These are phyloP conservation scores for Rosalia funebris DNA, from an alignment of 2,888 invertebrate genomes.

Conservation along the genomic window DNA sequence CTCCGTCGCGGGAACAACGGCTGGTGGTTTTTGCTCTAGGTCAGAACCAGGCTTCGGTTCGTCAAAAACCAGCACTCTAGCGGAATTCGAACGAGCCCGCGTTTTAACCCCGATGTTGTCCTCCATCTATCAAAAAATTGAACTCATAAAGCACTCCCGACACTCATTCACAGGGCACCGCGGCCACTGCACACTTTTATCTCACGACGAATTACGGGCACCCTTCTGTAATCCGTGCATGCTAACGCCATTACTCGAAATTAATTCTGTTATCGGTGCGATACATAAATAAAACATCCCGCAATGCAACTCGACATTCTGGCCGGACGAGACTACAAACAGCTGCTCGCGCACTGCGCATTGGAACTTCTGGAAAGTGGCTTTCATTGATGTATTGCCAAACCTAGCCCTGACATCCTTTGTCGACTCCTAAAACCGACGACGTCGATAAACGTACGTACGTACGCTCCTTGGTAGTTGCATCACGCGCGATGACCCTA, in stretches of 20 bases:
- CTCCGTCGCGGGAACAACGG: conserved; percentile 40
- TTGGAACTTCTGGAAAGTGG: conserved; percentile 21
- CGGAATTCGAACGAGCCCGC: conserved; percentile 69
- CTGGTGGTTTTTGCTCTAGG: conserved; percentile 50
- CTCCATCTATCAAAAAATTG: conserved; percentile 55
- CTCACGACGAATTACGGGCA: conserved; percentile 30
- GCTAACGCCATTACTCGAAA: conserved; percentile 36
- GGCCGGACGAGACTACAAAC: conserved; percentile 13
- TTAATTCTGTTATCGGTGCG: conserved; percentile 22
- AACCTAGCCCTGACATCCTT: conserved; percentile 25
- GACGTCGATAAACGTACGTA: too few relatives aligned
- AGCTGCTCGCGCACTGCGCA: conserved; percentile 20
- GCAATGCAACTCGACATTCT: conserved; percentile 16
- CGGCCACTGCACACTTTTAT: conserved; percentile 30
- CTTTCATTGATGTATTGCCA: conserved; percentile 30
- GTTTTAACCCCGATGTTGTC: conserved; percentile 59
- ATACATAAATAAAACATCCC: conserved; percentile 21
- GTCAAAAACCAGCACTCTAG: conserved; percentile 81
- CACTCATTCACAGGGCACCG: conserved; percentile 42
- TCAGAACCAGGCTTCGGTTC: conserved; percentile 66
- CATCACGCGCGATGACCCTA: too few relatives aligned
- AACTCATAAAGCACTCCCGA: conserved; percentile 24
- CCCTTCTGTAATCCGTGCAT: conserved; percentile 19
- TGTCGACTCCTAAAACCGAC: conserved; percentile 8
- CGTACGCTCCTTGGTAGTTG: too few relatives aligned